Evolutionary conservation across 2,797 vertebrate genomes (phyloP).

Genomic region (Malacoraja senta): DNA sequence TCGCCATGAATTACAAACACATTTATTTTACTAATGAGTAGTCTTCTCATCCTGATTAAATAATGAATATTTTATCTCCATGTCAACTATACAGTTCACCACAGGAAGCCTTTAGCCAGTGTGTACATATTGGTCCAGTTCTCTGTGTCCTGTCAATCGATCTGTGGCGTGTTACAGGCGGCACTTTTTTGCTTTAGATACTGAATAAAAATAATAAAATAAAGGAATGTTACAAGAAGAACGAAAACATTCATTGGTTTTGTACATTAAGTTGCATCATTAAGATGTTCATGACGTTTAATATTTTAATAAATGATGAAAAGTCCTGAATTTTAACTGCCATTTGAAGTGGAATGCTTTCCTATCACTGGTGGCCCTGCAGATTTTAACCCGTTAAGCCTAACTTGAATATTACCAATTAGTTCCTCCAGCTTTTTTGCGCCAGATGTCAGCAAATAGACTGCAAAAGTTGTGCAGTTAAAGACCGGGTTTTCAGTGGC

Average conservation of each 20-base stretch:
- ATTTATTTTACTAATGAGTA: not conserved
- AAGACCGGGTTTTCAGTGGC: not conserved
- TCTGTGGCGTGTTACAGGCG: not conserved
- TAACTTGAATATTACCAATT: not conserved
- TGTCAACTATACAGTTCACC: not conserved
- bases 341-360: not conserved
- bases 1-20: not conserved
- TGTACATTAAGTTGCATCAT: not conserved
- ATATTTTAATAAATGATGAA: not conserved
- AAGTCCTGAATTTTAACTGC: too few species aligned
- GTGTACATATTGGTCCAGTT: not conserved
- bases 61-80: not conserved
- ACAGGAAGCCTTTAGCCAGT: not conserved
- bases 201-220: not conserved
- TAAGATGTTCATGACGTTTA: not conserved
- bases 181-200: not conserved
- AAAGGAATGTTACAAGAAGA: not conserved
- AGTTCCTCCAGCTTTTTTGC: not conserved
- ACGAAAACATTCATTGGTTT: not conserved
- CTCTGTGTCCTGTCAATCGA: not conserved
- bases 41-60: not conserved
- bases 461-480: not conserved
- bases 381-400: not conserved
- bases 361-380: not conserved
- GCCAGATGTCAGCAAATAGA: not conserved